These are phyloP conservation scores for Oxycera nigricornis DNA, from an alignment of 2,888 invertebrate species.

Conservation along the genomic window DNA sequence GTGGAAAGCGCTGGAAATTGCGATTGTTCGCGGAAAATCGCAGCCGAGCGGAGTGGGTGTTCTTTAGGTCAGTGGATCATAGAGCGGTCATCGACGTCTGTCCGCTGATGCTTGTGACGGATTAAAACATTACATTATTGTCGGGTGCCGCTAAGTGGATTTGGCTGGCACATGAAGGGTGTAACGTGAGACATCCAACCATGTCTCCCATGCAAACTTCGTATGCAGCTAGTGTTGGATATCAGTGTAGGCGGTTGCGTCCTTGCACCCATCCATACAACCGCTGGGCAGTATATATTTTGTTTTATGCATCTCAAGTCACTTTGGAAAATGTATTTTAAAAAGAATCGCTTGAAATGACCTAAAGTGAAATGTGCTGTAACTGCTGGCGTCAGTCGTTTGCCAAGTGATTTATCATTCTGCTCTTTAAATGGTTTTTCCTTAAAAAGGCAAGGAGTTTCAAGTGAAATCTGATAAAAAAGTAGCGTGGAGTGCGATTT, in stretches of 20 bases:
- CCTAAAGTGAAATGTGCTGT: neutral
- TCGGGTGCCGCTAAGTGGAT: slow-evolving; percentile 1
- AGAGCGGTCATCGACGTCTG: slow-evolving; percentile 24
- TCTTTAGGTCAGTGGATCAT: slow-evolving; percentile 20
- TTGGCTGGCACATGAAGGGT: neutral
- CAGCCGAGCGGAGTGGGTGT: neutral
- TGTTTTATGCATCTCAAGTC: neutral
- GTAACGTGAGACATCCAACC: neutral
- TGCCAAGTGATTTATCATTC: too few species aligned
- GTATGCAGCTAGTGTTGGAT: too few species aligned
- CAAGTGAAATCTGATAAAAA: too few species aligned
- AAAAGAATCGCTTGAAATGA: slow-evolving; percentile 14
- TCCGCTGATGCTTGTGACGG: neutral
- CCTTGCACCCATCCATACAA: neutral
- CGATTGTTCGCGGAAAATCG: slow-evolving; percentile 9
- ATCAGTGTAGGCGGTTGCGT: slow-evolving; percentile 24
- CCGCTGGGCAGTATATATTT: neutral
- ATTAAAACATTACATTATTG: neutral
- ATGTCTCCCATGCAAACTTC: too few species aligned
- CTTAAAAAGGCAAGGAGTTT: too few species aligned
- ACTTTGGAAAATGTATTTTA: neutral
- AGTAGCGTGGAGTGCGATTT: too few species aligned
- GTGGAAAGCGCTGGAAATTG: neutral
- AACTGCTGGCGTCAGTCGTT: too few species aligned
- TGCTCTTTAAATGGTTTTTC: too few species aligned